Evolutionary conservation across 2,797 vertebrate genomes (phyloP).

Genomic region (Sorex maritimensis): DNA sequence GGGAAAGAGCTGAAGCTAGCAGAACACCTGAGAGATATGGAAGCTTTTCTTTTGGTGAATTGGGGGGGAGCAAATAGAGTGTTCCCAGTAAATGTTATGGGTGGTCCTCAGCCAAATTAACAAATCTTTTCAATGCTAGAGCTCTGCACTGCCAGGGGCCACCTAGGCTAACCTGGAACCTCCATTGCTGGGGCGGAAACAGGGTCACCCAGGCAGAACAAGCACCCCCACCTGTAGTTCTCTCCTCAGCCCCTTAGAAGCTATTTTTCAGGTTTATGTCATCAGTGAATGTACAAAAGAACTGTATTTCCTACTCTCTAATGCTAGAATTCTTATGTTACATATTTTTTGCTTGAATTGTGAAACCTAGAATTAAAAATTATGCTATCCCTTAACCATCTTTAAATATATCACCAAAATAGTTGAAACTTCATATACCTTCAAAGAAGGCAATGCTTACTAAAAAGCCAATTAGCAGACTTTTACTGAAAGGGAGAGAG

Average conservation of each 20-base stretch:
- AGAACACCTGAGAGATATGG: neutral
- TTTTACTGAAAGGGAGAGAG: neutral
- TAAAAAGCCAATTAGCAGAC: neutral
- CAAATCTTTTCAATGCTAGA: too few species aligned
- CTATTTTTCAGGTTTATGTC: too few species aligned
- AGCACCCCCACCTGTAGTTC: too few species aligned
- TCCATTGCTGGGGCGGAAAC: too few species aligned
- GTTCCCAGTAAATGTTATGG: too few species aligned
- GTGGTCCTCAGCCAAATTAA: too few species aligned
- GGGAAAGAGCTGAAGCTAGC: neutral
- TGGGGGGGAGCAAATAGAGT: too few species aligned
- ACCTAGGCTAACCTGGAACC: too few species aligned
- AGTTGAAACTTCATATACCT: neutral
- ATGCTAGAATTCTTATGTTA: neutral
- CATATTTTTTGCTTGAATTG: neutral
- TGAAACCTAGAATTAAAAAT: neutral
- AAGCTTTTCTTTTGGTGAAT: too few species aligned
- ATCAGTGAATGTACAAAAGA: conserved; percentile 32
- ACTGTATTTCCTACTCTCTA: neutral
- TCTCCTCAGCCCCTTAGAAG: too few species aligned
- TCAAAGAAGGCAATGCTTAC: neutral
- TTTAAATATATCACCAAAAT: conserved; percentile 43
- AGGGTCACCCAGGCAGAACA: too few species aligned
- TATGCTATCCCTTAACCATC: conserved; percentile 19
- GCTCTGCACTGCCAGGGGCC: too few species aligned